A percentile compares a stretch with the other conserved stretches of the same genome.
Conservation (phyloP, 2,797 vertebrate genomes). For the Channallabes apus region DNA sequence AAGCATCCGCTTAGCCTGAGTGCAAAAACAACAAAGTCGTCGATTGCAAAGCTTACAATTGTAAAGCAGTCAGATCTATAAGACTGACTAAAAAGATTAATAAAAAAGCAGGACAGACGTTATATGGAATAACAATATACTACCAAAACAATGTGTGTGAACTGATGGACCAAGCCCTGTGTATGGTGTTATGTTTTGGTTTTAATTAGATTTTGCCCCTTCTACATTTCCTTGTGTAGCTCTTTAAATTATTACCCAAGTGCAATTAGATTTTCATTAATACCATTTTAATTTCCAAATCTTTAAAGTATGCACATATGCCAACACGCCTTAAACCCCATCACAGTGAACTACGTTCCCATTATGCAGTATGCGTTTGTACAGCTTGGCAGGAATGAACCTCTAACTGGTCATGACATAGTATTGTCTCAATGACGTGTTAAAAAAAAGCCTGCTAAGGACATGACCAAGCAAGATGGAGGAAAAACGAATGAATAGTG, state of each 20-base stretch:
- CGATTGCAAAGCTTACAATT: conserved; percentile 21
- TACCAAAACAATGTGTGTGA: conserved; percentile 41
- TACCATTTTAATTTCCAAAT: conserved; percentile 1
- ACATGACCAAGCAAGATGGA: no score
- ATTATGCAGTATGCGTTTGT: no score
- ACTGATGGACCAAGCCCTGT: conserved; percentile 45
- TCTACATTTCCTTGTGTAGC: conserved; percentile 46
- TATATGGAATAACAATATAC: conserved; percentile 38
- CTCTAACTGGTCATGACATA: no score
- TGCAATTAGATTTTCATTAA: conserved; percentile 42
- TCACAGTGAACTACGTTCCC: no score
- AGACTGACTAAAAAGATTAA: no score
- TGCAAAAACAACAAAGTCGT: conserved; percentile 23
- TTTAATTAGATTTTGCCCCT: no score
- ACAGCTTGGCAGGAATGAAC: no score
- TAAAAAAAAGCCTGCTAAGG: no score
- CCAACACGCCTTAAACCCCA: neutral
- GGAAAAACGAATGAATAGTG: no score
- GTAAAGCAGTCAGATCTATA: conserved; percentile 9
- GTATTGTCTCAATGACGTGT: no score
- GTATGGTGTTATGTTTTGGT: neutral
- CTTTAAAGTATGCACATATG: conserved; percentile 35
- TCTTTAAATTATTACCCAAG: conserved; percentile 57
- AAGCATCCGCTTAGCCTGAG: conserved; percentile 9
- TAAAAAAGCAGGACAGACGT: conserved; percentile 35